Percentiles rank a stretch among this genome's conserved stretches.
These are phyloP conservation scores for Globia sparganii DNA, from an alignment of 2,888 invertebrate species.

Conservation along the genomic window DNA sequence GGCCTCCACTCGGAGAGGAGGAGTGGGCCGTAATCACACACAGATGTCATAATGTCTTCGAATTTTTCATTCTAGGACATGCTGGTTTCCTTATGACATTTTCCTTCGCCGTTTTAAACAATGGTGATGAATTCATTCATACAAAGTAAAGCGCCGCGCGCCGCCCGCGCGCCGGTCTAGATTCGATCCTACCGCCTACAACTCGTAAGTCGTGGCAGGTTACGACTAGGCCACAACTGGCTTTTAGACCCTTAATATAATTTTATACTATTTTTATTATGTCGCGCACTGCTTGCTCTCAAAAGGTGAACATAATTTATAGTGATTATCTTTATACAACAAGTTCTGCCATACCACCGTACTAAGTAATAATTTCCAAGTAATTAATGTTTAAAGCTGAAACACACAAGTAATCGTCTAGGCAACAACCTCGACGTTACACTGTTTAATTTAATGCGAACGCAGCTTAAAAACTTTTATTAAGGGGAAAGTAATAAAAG, in stretches of 20 bases:
- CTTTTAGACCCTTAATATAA: slow-evolving; percentile 37
- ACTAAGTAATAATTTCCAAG: slow-evolving; percentile 57
- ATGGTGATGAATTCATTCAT: not conserved
- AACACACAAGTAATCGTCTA: slow-evolving; percentile 57
- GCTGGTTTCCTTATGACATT: not conserved
- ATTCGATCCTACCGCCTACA: not conserved
- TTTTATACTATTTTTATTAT: slow-evolving; percentile 58
- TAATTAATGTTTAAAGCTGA: slow-evolving; percentile 61
- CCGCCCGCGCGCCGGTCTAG: not conserved
- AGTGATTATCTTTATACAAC: slow-evolving; percentile 60
- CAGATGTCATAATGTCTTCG: not conserved
- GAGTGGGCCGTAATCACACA: not conserved
- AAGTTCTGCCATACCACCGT: slow-evolving; percentile 46
- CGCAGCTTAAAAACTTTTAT: slow-evolving; percentile 70
- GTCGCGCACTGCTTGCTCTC: slow-evolving; percentile 26
- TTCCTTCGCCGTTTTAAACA: not conserved
- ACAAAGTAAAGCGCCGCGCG: not conserved
- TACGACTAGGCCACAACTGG: not conserved
- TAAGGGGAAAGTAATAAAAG: slow-evolving; percentile 76
- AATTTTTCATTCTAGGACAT: no score
- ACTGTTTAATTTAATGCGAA: slow-evolving; percentile 65
- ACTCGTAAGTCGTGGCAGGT: not conserved
- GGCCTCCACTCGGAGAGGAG: not conserved
- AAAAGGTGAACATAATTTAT: slow-evolving; percentile 49
- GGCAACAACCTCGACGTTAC: slow-evolving; percentile 51